Conservation (phyloP, 1,140 invertebrate genomes). For the Habropoda laboriosa region DNA sequence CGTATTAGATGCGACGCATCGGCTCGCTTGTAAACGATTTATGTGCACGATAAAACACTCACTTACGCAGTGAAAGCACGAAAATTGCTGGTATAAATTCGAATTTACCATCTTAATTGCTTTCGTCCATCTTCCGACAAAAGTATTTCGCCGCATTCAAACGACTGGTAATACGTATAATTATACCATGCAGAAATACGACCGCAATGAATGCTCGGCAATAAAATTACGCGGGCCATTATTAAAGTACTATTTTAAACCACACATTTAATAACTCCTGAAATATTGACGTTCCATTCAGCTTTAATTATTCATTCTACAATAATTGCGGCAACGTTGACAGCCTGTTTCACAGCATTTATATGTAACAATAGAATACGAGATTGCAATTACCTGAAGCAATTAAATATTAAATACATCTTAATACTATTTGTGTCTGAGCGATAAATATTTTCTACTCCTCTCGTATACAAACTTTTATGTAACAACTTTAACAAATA, state of each 20-base stretch:
- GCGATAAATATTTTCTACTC: too few species aligned
- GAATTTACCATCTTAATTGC: conserved; percentile 65
- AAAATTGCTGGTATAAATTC: conserved; percentile 69
- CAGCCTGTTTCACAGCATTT: too few species aligned
- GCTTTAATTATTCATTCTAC: too few species aligned
- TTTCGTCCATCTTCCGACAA: conserved; percentile 51
- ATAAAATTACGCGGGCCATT: neutral
- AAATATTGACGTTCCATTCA: too few species aligned
- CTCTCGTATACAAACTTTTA: too few species aligned
- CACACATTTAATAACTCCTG: neutral
- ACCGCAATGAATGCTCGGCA: neutral
- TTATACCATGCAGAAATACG: neutral
- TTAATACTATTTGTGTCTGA: too few species aligned
- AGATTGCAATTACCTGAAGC: too few species aligned
- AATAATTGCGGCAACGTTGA: too few species aligned
- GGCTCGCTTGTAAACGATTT: conserved; percentile 72
- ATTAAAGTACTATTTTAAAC: neutral
- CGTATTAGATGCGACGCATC: conserved; percentile 64
- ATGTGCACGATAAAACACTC: conserved; percentile 64
- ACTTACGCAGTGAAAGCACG: conserved; percentile 36
- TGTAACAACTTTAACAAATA: too few species aligned
- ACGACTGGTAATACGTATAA: conserved; percentile 37
- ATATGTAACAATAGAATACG: too few species aligned
- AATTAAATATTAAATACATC: neutral
- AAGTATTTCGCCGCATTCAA: conserved; percentile 44